phyloP scores from a whole-genome alignment of 2,113 vertebrate species.

The Diadophis punctatus region DNA sequence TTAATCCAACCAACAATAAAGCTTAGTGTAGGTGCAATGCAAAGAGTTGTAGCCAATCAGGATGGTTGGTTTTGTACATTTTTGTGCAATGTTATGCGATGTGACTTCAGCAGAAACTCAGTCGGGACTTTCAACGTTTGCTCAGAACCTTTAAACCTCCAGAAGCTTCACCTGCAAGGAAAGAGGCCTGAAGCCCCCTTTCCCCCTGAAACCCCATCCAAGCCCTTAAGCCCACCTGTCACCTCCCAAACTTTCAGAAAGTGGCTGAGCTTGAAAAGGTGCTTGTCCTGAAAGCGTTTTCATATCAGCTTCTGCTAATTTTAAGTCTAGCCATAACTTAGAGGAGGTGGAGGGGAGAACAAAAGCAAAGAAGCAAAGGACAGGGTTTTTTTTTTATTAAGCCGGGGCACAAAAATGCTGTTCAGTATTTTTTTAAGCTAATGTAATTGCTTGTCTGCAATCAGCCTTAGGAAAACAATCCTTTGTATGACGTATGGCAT shows the following conservation, averaged over 20 bases:
- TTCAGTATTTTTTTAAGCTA: constrained; percentile 16
- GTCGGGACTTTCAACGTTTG: constrained; percentile 9
- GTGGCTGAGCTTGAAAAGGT: neutral
- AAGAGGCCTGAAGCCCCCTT: constrained; percentile 46
- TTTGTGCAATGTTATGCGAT: constrained; percentile 2
- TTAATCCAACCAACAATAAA: too few relatives aligned
- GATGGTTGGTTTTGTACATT: neutral
- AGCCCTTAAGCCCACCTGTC: constrained; percentile 37
- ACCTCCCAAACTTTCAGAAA: constrained; percentile 35
- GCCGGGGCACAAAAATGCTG: constrained; percentile 28
- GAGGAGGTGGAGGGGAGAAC: neutral
- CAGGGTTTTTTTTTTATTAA: neutral
- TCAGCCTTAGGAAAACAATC: constrained; percentile 41
- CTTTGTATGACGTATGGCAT: constrained; percentile 29
- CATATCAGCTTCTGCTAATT: constrained; percentile 30
- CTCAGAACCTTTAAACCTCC: constrained; percentile 43
- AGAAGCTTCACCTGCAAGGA: constrained; percentile 19
- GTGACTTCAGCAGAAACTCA: neutral
- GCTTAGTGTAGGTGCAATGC: too few relatives aligned
- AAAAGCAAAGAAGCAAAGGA: neutral
- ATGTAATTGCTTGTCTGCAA: constrained; percentile 24
- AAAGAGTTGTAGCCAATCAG: neutral
- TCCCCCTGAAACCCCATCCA: constrained; percentile 42
- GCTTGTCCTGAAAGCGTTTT: constrained; percentile 28
- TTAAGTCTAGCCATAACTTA: neutral